phyloP scores from a whole-genome alignment of 2,113 vertebrate genomes.

The Trichechus manatus region DNA sequence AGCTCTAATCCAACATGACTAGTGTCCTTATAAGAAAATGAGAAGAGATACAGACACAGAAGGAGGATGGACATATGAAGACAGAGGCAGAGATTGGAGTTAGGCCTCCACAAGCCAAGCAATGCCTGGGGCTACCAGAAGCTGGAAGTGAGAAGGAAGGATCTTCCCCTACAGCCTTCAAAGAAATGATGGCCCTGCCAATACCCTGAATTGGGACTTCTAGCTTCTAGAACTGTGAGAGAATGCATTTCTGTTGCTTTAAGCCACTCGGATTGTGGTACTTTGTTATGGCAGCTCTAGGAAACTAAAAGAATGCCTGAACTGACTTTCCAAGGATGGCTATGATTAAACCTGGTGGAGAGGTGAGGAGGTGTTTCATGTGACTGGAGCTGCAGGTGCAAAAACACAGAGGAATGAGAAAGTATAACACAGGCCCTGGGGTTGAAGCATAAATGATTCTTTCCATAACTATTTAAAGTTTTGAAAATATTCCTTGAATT shows the following conservation, averaged over 20 bases:
- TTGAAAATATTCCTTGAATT: constrained; percentile 43
- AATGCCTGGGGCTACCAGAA: background rate
- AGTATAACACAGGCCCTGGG: background rate
- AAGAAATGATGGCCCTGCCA: background rate
- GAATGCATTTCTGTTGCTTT: background rate
- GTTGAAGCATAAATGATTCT: background rate
- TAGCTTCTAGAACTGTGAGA: background rate
- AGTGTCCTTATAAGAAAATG: background rate
- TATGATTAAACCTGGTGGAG: background rate
- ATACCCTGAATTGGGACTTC: background rate
- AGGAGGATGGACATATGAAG: background rate
- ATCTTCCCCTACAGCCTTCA: background rate
- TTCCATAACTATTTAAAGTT: background rate
- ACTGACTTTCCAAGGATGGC: background rate
- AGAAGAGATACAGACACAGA: background rate
- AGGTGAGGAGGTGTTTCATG: background rate
- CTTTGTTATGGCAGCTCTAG: background rate
- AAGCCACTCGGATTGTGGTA: background rate
- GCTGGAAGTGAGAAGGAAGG: background rate
- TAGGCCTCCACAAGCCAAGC: background rate
- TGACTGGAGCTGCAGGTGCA: background rate
- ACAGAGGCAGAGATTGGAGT: background rate
- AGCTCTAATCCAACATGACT: background rate
- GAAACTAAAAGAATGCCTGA: background rate
- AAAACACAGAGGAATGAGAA: background rate